Evolutionary conservation across 2,113 vertebrate genomes (phyloP).

Genomic region (Lagopus muta): DNA sequence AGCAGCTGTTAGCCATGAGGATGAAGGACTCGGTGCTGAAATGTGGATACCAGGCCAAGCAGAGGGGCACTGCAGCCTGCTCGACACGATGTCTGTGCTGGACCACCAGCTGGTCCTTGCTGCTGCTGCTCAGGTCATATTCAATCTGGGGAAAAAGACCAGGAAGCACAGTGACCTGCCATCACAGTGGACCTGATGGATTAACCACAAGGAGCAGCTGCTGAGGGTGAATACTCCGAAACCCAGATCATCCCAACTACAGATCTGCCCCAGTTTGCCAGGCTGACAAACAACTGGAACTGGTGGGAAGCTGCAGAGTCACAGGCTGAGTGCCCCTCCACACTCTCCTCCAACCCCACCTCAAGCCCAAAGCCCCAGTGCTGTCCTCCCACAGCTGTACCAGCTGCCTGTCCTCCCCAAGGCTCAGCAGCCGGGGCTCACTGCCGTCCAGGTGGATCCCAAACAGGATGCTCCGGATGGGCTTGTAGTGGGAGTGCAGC

Average conservation of each 20-base stretch:
- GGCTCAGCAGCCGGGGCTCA: slow-evolving; percentile 87
- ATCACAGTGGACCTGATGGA: not conserved
- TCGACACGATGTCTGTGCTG: slow-evolving; percentile 81
- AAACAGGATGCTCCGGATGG: slow-evolving; percentile 88
- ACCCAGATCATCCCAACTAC: not conserved
- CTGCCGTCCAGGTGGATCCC: slow-evolving; percentile 84
- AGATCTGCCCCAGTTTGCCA: not conserved
- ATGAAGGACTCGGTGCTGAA: slow-evolving; percentile 87
- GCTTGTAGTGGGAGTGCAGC: slow-evolving; percentile 88
- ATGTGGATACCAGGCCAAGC: slow-evolving; percentile 91
- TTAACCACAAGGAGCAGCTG: not conserved
- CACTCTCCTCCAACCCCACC: not conserved
- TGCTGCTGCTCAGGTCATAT: slow-evolving; percentile 85
- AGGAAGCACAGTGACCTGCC: not conserved
- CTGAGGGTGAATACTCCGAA: fast-evolving
- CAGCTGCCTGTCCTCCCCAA: slow-evolving; percentile 88
- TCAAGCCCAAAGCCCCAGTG: not conserved
- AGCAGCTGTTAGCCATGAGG: slow-evolving; percentile 83
- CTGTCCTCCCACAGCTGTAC: slow-evolving; percentile 67
- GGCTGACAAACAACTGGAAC: not conserved
- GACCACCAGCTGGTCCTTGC: slow-evolving; percentile 77
- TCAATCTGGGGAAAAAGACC: slow-evolving; percentile 83
- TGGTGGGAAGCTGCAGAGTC: not conserved
- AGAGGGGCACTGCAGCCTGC: slow-evolving; percentile 83
- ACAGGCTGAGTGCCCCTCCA: not conserved